Evolutionary conservation across 2,888 invertebrate species (phyloP).

Genomic region (Dyspetes luteomarginatus): DNA sequence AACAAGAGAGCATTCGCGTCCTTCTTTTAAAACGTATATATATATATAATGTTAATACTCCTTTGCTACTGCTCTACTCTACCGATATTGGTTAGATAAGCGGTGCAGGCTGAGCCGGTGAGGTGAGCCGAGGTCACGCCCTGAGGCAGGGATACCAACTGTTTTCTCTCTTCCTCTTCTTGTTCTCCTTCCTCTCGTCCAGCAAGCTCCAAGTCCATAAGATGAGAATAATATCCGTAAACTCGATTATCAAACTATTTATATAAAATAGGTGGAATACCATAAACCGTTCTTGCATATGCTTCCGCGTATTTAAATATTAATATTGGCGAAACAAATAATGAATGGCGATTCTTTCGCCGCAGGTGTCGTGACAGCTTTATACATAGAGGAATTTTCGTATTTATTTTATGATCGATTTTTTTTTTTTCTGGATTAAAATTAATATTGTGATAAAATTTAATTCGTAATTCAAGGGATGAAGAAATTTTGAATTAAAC

Average conservation of each 20-base stretch:
- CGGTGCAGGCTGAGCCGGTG: slow-evolving; percentile 43
- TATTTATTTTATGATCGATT: too few relatives aligned
- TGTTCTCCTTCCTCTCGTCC: slow-evolving; percentile 54
- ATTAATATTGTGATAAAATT: too few relatives aligned
- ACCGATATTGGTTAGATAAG: slow-evolving; percentile 54
- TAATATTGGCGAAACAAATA: background rate
- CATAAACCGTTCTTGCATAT: background rate
- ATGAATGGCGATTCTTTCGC: background rate
- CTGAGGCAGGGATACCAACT: slow-evolving; percentile 17
- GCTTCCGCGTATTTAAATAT: background rate
- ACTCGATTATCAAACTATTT: slow-evolving; percentile 57
- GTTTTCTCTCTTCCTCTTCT: slow-evolving; percentile 42
- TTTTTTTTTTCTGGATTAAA: too few relatives aligned
- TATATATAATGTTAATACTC: slow-evolving; percentile 15
- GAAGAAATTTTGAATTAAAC: too few relatives aligned
- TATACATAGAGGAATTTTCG: background rate
- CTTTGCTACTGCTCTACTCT: slow-evolving; percentile 50
- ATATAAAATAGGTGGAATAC: slow-evolving; percentile 27
- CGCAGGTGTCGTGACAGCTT: background rate
- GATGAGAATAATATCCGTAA: slow-evolving; percentile 75
- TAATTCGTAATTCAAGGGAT: too few relatives aligned
- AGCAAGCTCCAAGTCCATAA: slow-evolving; percentile 69
- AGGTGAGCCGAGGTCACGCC: slow-evolving; percentile 56
- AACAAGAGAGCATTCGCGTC: slow-evolving; percentile 69
- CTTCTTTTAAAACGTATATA: slow-evolving; percentile 41